phyloP scores from a whole-genome alignment of 2,113 vertebrate species.

The Emydura subglobosa region DNA sequence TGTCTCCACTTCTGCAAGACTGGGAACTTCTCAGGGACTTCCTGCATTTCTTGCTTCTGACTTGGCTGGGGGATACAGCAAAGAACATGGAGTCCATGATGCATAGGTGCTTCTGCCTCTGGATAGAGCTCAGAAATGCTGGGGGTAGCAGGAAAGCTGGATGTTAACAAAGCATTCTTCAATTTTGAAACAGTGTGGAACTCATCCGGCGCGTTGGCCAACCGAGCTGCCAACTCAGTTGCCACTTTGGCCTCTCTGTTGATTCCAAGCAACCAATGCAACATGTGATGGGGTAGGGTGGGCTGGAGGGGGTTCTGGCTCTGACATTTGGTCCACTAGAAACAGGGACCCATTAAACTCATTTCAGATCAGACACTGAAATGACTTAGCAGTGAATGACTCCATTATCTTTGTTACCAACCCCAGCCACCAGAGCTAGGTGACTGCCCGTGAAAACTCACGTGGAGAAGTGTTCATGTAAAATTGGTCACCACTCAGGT shows the following conservation, averaged over 20 bases:
- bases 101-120: not conserved
- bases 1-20: not conserved
- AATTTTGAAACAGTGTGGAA: slow-evolving; percentile 7
- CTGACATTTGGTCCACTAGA: slow-evolving; percentile 31
- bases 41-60: not conserved
- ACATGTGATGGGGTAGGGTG: not conserved
- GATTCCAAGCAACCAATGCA: slow-evolving; percentile 4
- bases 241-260: not conserved
- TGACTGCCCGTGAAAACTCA: not conserved
- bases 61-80: not conserved
- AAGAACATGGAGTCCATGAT: not conserved
- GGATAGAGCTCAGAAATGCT: not conserved
- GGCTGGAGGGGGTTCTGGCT: slow-evolving; percentile 29
- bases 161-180: not conserved
- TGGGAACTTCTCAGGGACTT: not conserved
- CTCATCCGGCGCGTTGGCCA: slow-evolving; percentile 11
- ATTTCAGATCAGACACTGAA: slow-evolving; percentile 39
- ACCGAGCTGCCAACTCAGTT: not conserved
- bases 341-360: slow-evolving; percentile 1
- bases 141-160: slow-evolving; percentile 35
- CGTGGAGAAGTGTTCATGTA: not conserved
- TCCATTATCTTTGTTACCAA: not conserved
- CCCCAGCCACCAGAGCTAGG: not conserved
- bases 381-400: slow-evolving; percentile 5
- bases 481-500: slow-evolving; percentile 7